These are phyloP conservation scores for Salticus scenicus DNA, from an alignment of 2,888 invertebrate genomes.

Conservation along the genomic window DNA sequence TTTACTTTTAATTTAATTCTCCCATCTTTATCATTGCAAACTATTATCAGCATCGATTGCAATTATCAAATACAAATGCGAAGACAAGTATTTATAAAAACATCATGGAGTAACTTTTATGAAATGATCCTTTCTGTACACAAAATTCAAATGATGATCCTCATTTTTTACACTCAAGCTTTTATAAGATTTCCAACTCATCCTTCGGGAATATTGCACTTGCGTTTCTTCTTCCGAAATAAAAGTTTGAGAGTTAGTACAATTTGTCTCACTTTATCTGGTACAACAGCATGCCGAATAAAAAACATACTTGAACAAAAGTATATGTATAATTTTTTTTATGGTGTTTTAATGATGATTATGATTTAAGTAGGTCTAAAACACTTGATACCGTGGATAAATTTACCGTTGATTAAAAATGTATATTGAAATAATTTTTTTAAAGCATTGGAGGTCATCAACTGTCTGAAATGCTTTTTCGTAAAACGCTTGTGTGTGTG, in stretches of 20 bases:
- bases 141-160: background rate
- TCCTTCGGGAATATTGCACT: background rate
- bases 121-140: background rate
- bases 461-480: background rate
- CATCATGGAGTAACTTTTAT: background rate
- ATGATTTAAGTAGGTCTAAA: background rate
- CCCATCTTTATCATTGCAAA: background rate
- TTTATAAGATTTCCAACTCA: background rate
- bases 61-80: slow-evolving; percentile 1
- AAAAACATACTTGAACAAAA: background rate
- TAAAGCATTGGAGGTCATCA: background rate
- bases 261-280: background rate
- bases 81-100: background rate
- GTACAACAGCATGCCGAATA: background rate
- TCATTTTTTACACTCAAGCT: background rate
- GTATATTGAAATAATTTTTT: background rate
- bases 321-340: no score
- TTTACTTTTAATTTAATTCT: background rate
- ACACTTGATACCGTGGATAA: background rate
- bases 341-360: no score
- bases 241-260: background rate
- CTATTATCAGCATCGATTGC: background rate
- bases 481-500: no score
- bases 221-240: background rate
- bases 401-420: background rate